Evolutionary conservation across 2,797 vertebrate species (phyloP).

Genomic region (Hydrocynus forskahlii): DNA sequence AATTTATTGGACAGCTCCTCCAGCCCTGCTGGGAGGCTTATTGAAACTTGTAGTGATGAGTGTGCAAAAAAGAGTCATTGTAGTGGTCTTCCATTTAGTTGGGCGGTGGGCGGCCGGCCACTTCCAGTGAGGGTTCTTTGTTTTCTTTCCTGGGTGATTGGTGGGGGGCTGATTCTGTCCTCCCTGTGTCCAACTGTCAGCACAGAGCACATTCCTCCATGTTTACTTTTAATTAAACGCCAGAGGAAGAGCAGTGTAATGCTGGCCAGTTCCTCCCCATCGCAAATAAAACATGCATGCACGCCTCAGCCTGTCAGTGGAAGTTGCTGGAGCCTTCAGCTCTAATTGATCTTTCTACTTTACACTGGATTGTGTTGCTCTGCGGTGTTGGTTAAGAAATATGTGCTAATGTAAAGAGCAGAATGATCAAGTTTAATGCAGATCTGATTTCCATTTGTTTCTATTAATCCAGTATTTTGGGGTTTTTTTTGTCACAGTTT

Average conservation of each 20-base stretch:
- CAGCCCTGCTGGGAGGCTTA: constrained; percentile 36
- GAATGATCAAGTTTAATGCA: not conserved
- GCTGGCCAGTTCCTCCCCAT: constrained; percentile 30
- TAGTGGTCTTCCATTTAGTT: constrained; percentile 38
- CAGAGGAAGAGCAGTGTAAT: not conserved
- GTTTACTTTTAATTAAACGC: constrained; percentile 61
- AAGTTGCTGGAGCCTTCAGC: constrained; percentile 19
- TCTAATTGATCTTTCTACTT: constrained; percentile 34
- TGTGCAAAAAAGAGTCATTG: constrained; percentile 51
- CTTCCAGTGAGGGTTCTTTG: constrained; percentile 53
- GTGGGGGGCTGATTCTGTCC: constrained; percentile 20
- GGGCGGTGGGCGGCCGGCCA: constrained; percentile 35
- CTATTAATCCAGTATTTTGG: not conserved
- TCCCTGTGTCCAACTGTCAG: constrained; percentile 46
- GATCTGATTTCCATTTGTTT: not conserved
- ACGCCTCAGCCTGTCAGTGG: not conserved
- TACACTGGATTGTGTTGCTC: constrained; percentile 1
- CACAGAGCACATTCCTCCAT: constrained; percentile 45
- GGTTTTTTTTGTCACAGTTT: not conserved
- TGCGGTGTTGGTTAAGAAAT: not conserved
- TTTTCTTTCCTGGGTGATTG: constrained; percentile 49
- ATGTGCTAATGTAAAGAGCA: not conserved
- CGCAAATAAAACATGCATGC: constrained; percentile 21
- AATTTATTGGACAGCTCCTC: constrained; percentile 31
- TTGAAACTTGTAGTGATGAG: constrained; percentile 49